phyloP scores from a whole-genome alignment of 2,113 vertebrate genomes.

The Mirza zaza region DNA sequence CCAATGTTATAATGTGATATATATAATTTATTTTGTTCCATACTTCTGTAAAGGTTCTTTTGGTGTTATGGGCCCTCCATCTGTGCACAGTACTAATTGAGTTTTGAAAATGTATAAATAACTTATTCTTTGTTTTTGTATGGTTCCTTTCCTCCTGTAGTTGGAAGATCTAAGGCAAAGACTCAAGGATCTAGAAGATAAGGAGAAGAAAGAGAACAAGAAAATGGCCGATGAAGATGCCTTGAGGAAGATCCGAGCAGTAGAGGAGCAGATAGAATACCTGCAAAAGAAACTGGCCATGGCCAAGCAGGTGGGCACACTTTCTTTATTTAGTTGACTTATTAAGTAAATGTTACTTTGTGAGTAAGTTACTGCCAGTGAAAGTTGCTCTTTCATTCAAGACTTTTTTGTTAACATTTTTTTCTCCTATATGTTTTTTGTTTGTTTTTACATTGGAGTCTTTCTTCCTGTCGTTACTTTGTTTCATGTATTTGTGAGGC shows the following conservation, averaged over 20 bases:
- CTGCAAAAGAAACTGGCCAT: conserved; percentile 97
- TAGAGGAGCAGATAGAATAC: conserved; percentile 97
- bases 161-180: conserved; percentile 94
- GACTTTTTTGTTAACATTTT: background rate
- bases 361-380: background rate
- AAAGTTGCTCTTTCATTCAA: background rate
- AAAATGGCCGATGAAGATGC: conserved; percentile 99
- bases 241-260: conserved; percentile 93
- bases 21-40: background rate
- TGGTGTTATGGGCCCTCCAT: background rate
- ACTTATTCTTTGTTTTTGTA: background rate
- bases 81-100: background rate
- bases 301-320: conserved; percentile 92
- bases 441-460: background rate
- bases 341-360: background rate
- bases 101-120: background rate
- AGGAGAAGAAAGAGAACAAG: conserved; percentile 96
- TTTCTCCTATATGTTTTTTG: background rate
- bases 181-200: conserved; percentile 94
- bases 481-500: background rate
- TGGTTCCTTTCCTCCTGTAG: conserved; percentile 79
- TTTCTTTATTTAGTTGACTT: background rate
- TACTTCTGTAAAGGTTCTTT: background rate
- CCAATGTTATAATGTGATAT: background rate
- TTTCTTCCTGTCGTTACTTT: conserved; percentile 20